Conservation (phyloP, 2,113 vertebrate species). For the Camelus bactrianus region DNA sequence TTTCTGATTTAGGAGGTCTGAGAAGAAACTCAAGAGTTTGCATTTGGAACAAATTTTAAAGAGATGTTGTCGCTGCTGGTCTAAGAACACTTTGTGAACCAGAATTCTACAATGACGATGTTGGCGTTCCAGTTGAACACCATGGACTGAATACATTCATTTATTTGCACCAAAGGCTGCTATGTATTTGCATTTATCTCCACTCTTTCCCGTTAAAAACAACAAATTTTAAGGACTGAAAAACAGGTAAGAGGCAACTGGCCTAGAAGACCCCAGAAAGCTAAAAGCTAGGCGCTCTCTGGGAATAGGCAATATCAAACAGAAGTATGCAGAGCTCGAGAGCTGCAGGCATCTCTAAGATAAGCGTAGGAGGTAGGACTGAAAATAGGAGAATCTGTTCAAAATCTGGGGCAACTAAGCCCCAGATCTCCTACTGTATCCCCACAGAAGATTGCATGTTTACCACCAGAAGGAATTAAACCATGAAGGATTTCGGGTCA, state of each 20-base stretch:
- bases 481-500: not conserved
- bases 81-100: not conserved
- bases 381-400: not conserved
- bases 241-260: not conserved
- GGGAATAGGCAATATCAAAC: not conserved
- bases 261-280: not conserved
- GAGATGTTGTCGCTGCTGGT: not conserved
- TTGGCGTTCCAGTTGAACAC: not conserved
- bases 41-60: not conserved
- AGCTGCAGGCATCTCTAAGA: not conserved
- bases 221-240: not conserved
- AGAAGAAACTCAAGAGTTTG: not conserved
- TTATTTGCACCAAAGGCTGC: not conserved
- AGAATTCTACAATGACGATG: not conserved
- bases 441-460: not conserved
- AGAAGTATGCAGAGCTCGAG: not conserved
- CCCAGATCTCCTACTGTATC: not conserved
- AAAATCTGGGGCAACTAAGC: not conserved
- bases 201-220: not conserved
- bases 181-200: not conserved
- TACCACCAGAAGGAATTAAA: not conserved
- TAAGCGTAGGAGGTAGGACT: not conserved
- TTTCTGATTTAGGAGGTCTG: not conserved
- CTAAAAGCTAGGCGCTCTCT: not conserved
- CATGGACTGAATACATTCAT: not conserved